Conservation (phyloP, 2,797 vertebrate species). For the Melanogrammus aeglefinus region DNA sequence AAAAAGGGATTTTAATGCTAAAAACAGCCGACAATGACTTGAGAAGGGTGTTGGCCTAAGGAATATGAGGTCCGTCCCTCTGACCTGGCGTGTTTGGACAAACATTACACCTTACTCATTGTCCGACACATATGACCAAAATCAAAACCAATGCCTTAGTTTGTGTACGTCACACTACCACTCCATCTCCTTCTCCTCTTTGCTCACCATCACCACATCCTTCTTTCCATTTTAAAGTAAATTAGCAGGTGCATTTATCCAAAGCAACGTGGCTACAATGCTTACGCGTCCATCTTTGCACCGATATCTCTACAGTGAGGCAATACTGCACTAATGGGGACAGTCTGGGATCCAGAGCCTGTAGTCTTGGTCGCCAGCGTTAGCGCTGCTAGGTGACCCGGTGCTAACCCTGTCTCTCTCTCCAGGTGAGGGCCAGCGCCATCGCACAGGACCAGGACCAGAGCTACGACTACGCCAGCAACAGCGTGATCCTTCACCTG, state of each 20-base stretch:
- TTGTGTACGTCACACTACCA: neutral
- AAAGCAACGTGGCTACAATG: neutral
- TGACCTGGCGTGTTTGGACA: no score
- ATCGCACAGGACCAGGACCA: constrained; percentile 96
- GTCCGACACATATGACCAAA: no score
- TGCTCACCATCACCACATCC: neutral
- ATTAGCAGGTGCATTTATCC: neutral
- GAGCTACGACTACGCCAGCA: constrained; percentile 98
- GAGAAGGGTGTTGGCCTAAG: no score
- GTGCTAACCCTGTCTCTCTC: constrained; percentile 20
- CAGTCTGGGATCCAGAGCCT: neutral
- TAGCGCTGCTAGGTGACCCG: neutral
- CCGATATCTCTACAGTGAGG: neutral
- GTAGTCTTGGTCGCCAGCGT: neutral
- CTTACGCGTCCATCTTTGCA: no score
- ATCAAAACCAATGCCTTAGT: no score
- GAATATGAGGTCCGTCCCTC: no score
- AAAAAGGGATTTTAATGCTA: no score
- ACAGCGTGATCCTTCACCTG: constrained; percentile 95
- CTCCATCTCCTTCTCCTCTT: neutral
- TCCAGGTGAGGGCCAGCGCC: constrained; percentile 91
- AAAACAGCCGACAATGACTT: no score
- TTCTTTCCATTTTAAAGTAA: neutral
- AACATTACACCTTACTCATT: no score
- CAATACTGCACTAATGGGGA: neutral